Evolutionary conservation across 2,888 invertebrate genomes (phyloP), one percentile per base, ranked within the genome.

Genomic region (Epinotia bilunana): DNA sequence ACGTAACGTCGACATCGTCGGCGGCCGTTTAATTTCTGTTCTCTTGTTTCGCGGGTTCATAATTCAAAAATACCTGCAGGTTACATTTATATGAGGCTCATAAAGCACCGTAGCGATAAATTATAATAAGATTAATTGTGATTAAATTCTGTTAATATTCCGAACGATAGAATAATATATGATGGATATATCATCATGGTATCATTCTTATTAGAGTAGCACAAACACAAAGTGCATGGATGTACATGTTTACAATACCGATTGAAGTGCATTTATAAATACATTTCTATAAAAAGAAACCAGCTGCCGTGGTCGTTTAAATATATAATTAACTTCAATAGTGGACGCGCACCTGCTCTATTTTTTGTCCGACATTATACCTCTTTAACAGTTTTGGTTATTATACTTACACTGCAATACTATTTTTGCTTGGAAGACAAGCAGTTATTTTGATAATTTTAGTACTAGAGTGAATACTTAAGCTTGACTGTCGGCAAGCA

Each of bases 251-350:
- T 61, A 46, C 60, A 62, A 57, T 73, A 39, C 33, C 20, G 49
- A 58, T 43, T 74, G 33, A 58, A 46, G 18, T 55, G 23, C 39
- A 71, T 20, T 55, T 70, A 68, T 73, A 72, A 83, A 82, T 82
- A 80, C 83, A 82, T 74, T 70, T 77, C 75, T 83, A 86, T 82
- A 81, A 83, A 81, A 79, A 70, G 79, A 77, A 80, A 78, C 79
- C 82, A 84, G 80, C 87, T 87, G 83, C 84, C 71, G 43, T 86
- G 85, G 80, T 82, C 81, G 80, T 81, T 84, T 80, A 79, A 68
- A 84, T 82, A 81, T 80, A 82, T 82, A 86, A 84, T 83, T 79
- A 81, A 80, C 74, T 81, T 79, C 81, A 83, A 80, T 83, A 77
- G 77, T 79, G 71, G 76, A 77, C 79, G 79, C 77, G 78, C 86